Evolutionary conservation across 1,140 invertebrate species (phyloP).

Genomic region (Drosophila nikananu): DNA sequence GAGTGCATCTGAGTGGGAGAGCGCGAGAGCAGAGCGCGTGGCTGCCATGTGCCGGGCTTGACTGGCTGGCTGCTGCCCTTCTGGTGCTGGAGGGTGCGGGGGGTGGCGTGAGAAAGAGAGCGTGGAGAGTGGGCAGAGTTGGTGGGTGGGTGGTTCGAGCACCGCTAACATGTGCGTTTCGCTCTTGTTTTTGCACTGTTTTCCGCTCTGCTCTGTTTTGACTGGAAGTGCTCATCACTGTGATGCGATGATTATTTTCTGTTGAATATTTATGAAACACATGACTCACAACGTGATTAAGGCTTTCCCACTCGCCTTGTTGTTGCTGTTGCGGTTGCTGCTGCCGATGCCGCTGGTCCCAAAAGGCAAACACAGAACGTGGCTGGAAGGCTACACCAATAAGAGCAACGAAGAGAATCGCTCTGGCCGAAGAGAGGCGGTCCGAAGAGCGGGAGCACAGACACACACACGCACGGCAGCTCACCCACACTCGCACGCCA

Average conservation of each 20-base stretch:
- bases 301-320: constrained; percentile 13
- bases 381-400: constrained; percentile 74
- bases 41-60: constrained; percentile 76
- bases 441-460: constrained; percentile 19
- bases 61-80: constrained; percentile 70
- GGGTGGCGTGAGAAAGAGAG: constrained; percentile 9
- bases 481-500: constrained; percentile 28
- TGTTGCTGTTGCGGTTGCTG: not conserved
- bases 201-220: constrained; percentile 51
- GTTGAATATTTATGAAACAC: constrained; percentile 73
- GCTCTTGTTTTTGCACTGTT: constrained; percentile 38
- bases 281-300: constrained; percentile 65
- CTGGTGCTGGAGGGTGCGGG: constrained; percentile 8
- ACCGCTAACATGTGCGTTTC: constrained; percentile 65
- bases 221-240: constrained; percentile 67
- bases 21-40: constrained; percentile 70
- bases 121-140: not conserved
- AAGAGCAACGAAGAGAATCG: constrained; percentile 70
- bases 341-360: constrained; percentile 18
- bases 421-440: constrained; percentile 25
- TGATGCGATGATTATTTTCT: constrained; percentile 46
- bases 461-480: constrained; percentile 2
- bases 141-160: constrained; percentile 14
- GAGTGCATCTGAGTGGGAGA: constrained; percentile 80
- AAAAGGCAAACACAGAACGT: constrained; percentile 34